phyloP scores from a whole-genome alignment of 2,888 invertebrate genomes.

The Stegophylla sp. region DNA sequence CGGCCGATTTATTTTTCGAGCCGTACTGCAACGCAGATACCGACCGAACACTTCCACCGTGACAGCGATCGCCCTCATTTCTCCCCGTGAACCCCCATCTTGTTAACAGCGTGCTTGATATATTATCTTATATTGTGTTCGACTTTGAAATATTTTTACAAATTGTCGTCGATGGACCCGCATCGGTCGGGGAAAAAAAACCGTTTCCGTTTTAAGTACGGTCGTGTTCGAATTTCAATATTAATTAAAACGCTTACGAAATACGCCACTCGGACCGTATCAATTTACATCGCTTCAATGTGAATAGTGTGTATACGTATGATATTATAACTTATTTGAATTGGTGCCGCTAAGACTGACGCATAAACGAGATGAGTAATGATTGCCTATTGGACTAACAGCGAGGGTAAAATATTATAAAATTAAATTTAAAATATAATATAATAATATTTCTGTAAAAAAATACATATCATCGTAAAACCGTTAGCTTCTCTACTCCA shows the following conservation, averaged over 20 bases:
- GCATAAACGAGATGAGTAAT: too few species aligned
- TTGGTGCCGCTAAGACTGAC: too few species aligned
- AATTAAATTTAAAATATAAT: too few species aligned
- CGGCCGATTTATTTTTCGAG: not conserved
- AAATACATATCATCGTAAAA: too few species aligned
- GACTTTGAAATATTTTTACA: not conserved
- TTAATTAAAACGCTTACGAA: not conserved
- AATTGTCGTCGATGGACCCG: not conserved
- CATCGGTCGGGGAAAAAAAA: not conserved
- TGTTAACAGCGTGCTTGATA: too few species aligned
- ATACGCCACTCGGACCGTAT: not conserved
- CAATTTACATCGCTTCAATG: not conserved
- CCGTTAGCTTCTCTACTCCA: too few species aligned
- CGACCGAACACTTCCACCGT: not conserved
- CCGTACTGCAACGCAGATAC: not conserved
- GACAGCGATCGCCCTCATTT: not conserved
- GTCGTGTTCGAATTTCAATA: not conserved
- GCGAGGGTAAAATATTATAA: too few species aligned
- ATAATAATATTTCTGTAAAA: too few species aligned
- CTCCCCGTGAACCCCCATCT: not conserved
- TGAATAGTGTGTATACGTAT: too few species aligned
- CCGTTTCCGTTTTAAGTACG: not conserved
- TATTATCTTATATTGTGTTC: not conserved
- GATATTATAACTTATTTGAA: too few species aligned
- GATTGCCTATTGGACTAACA: too few species aligned